Base-by-base conservation (phyloP, 2,888 invertebrate genomes). In the Eilema caniola region DNA sequence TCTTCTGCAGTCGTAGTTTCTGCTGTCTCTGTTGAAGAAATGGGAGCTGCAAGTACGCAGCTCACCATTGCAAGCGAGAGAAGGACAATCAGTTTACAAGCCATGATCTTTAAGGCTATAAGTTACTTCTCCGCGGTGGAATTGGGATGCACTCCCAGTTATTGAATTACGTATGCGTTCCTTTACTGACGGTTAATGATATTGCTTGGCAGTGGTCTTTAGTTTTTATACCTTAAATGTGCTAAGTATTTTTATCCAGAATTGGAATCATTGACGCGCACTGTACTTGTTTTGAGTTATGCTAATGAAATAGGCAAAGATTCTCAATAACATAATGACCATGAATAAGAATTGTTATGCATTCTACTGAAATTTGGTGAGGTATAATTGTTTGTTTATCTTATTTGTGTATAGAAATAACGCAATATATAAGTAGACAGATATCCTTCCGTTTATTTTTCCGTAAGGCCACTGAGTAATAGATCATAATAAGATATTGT, bases 261-360 rank as follows among this genome's bases (percentile, higher is more conserved):
- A 91, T 86, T 84, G 90, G 92, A 85, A 89, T 85, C 81, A 88
- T 91, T 92, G 92, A 92, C 91, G 91, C 90, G 90, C 88, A 90
- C 87, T 86, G 85, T 86, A 77, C 75, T 72, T 73, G 71, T 68
- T 65, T 66, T 57, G 66, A 20, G 23, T 33, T 57, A 73, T 82
- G 90, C 78, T 93, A 94, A 95, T 89, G 61, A 56, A 66, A 77
- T 80, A 72, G 81, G 85, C 82, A 89, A 93, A 94, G 91, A 92
- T 84, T 87, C 86, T 91, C 93, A 93, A 94, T 92, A 93, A 88
- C 90, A 90, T 90, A 89, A 90, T 90, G 94, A 83, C 95, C 93
- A 87, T 95, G 95, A 92, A 87, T 90, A 78, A 88, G 84, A 84
- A 88, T 90, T 92, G 89, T 89, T 90, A 82, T 86, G 84, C 82